Conservation (phyloP, 1,140 invertebrate genomes). For the Drosophila subobscura region DNA sequence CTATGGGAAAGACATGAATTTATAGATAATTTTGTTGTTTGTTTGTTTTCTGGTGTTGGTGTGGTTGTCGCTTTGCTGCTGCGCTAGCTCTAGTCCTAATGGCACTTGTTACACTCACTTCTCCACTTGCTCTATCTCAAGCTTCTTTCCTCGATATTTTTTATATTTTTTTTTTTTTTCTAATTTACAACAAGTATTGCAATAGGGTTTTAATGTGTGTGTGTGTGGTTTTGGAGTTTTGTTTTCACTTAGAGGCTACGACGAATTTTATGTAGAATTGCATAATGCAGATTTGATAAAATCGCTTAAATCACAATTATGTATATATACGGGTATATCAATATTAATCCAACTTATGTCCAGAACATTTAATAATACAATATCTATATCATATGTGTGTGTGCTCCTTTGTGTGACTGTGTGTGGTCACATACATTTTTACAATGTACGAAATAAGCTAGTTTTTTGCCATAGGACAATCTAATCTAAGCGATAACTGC, state of each 20-base stretch:
- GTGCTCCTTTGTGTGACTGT: constrained; percentile 19
- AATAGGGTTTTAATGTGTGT: constrained; percentile 4
- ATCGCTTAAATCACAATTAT: constrained; percentile 83
- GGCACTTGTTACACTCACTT: constrained; percentile 76
- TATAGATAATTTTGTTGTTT: constrained; percentile 30
- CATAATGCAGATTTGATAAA: constrained; percentile 82
- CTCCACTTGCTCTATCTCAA: constrained; percentile 48
- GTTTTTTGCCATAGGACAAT: constrained; percentile 44
- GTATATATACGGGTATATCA: constrained; percentile 75
- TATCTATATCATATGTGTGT: constrained; percentile 59
- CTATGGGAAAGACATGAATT: constrained; percentile 38
- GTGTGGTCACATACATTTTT: constrained; percentile 36
- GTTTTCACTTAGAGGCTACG: constrained; percentile 69
- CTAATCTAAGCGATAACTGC: constrained; percentile 48
- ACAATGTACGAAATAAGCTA: constrained; percentile 49
- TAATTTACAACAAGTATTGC: constrained; percentile 82
- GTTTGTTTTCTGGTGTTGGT: constrained; percentile 21
- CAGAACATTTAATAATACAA: constrained; percentile 63
- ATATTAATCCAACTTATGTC: constrained; percentile 68
- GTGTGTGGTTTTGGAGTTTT: constrained; percentile 27
- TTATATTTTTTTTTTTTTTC: constrained; percentile 14
- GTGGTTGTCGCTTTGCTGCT: constrained; percentile 52
- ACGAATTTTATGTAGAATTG: constrained; percentile 80
- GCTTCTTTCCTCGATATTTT: constrained; percentile 25
- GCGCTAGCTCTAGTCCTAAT: constrained; percentile 74